phyloP scores from a whole-genome alignment of 2,888 invertebrate genomes.

The Trimorus sp. region DNA sequence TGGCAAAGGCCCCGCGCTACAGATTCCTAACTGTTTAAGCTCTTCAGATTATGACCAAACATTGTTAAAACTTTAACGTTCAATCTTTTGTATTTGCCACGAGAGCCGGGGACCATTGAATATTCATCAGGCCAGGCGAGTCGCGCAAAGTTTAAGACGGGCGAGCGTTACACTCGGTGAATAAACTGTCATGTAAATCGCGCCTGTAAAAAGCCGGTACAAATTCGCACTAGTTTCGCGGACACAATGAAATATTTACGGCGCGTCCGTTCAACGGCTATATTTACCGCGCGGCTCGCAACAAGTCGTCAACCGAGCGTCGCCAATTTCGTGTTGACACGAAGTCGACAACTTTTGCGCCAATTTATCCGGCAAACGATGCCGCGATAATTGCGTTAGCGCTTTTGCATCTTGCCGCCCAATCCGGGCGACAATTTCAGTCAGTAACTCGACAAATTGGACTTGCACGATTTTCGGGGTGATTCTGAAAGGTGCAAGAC shows the following conservation, averaged over 20 bases:
- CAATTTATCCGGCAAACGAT: no score
- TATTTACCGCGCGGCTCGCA: slow-evolving; percentile 14
- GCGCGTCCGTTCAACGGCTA: slow-evolving; percentile 12
- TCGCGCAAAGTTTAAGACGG: slow-evolving; percentile 63
- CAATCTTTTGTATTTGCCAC: slow-evolving; percentile 66
- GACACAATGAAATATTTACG: slow-evolving; percentile 47
- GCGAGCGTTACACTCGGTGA: slow-evolving; percentile 55
- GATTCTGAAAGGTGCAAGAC: no score
- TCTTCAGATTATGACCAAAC: slow-evolving; percentile 64
- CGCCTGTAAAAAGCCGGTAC: slow-evolving; percentile 54
- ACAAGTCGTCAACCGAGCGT: slow-evolving; percentile 20
- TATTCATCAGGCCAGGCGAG: slow-evolving; percentile 63
- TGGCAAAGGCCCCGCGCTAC: slow-evolving; percentile 46
- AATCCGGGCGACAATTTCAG: no score
- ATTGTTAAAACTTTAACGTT: slow-evolving; percentile 66
- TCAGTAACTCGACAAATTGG: no score
- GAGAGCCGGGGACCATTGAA: slow-evolving; percentile 61
- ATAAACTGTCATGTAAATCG: slow-evolving; percentile 61
- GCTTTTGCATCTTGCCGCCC: no score
- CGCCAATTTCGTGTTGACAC: neutral
- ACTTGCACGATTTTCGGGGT: no score
- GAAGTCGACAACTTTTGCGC: neutral
- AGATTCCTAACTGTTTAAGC: slow-evolving; percentile 63
- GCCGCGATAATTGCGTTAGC: neutral
- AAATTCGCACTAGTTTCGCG: slow-evolving; percentile 39